Base-by-base conservation (phyloP, 1,140 invertebrate genomes). In the Holotrichia oblita region DNA sequence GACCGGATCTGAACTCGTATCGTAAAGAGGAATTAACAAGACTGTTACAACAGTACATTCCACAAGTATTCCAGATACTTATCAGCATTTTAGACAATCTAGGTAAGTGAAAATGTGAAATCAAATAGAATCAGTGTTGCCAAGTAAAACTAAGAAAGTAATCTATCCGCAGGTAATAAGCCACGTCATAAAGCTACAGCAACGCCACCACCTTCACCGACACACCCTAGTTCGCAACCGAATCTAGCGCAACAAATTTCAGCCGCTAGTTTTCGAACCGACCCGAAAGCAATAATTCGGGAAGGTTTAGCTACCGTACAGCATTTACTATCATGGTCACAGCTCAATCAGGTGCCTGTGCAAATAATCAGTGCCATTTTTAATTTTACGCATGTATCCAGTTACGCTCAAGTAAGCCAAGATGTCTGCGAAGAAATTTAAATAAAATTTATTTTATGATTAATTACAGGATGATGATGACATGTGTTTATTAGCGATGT, bases 321-420 rank as follows among this genome's bases (percentile, higher is more conserved):
- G 81, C 95, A 97, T 87, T 89, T 97, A 80, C 96, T 97, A 84
- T 94, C 94, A 69, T 98, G 96, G 95, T 92, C 96, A 76, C 92
- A 95, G 34, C 88, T 97, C 17, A 91, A 92, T 3, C 89, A 92
- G 79, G 92, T 95, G 24, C 93, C 93, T 10, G 90, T 91, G 14
- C 91, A 91, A 61, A 88, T 95, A 34, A 90, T 96, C 34, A 91
- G 89, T 78, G 92, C 92, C 40, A 90, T 94, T 17, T 95, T 93
- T 86, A 91, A 91, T 85, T 95, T 93, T 89, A 93, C 92, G 73
- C 93, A 91, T 84, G 85, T 88, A 76, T 89, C 89, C 6, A 89
- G 88, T 73, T 90, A 90, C 82, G 88, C 89, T 79, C 89, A 90
- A 86, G 89, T 90, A 79, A 80, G 61, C 24, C 4, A 34, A 4